Base-by-base conservation (phyloP, 2,888 invertebrate species). In the Drosophila prolongata region DNA sequence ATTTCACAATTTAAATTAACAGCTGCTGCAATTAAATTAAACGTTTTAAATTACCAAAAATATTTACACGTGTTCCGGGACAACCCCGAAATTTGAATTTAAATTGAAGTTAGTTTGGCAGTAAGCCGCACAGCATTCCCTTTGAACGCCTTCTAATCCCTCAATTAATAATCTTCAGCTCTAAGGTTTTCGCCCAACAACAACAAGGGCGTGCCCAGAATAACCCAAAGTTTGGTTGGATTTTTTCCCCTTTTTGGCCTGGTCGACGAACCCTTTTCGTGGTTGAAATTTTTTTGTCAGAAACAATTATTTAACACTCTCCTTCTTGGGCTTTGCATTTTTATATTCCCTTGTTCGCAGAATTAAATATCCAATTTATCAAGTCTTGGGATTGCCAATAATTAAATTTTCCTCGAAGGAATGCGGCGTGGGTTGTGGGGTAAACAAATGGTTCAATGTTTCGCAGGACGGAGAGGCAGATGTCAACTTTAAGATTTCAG, bases 21-120 rank as follows among this genome's bases (percentile, higher is more conserved):
- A 87, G 71, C 87, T 82, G 85, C 74, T 77, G 76, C 78, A 87
- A 87, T 85, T 82, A 85, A 85, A 80, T 85, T 85, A 87, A 85
- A 82, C 74, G 82, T 53, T 73, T 82, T 80, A 75, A 77, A 82
- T 84, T 80, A 76, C 60, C 47, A 61, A 68, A 74, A 75, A 78
- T 72, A 82, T 85, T 85, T 79, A 70, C 85, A 87, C 85, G 82
- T 85, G 80, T 69, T 73, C 30, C 27, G 30, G 13, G 52, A 24
- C 16, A 47, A 50, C 8, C 46, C 58, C 66, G 47, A 62, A 87
- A 85, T 82, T 81, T 81, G 75, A 80, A 87, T 87, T 87, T 81
- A 81, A 78, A 85, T 85, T 84, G 82, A 87, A 87, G 76, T 85
- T 77, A 76, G 82, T 78, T 82, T 55, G 65, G 30, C 74, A 69